These are phyloP conservation scores for Eupithecia vulgata DNA, from an alignment of 2,888 invertebrate species.

Conservation along the genomic window DNA sequence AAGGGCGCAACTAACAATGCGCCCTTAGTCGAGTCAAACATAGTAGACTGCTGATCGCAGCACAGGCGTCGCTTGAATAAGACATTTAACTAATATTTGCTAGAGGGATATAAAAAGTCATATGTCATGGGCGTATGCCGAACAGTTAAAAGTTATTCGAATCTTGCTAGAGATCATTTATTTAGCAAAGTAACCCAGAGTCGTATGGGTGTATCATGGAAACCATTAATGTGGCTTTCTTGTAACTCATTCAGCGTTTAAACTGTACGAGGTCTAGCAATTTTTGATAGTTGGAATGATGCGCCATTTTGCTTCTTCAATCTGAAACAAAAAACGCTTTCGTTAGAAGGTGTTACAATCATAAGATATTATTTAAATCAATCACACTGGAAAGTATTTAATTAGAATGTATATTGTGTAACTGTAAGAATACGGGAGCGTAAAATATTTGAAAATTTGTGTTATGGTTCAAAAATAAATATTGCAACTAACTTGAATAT, in stretches of 20 bases:
- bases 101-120: conserved; percentile 18
- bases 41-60: conserved; percentile 79
- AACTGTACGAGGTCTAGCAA: background rate
- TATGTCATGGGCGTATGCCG: conserved; percentile 53
- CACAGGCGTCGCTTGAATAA: conserved; percentile 75
- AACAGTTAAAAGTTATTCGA: conserved; percentile 55
- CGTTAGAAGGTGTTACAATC: background rate
- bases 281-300: conserved; percentile 18
- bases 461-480: background rate
- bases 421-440: background rate
- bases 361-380: background rate
- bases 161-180: background rate
- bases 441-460: background rate
- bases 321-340: conserved; percentile 48
- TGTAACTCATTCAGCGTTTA: background rate
- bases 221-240: background rate
- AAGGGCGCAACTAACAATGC: conserved; percentile 91
- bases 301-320: conserved; percentile 41
- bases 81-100: conserved; percentile 66
- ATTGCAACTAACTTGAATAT: background rate
- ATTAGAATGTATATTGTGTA: background rate
- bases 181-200: background rate
- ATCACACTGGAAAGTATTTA: too few relatives aligned
- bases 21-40: conserved; percentile 87
- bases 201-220: background rate